phyloP scores from a whole-genome alignment of 2,888 invertebrate genomes.

The Drosophila putrida region DNA sequence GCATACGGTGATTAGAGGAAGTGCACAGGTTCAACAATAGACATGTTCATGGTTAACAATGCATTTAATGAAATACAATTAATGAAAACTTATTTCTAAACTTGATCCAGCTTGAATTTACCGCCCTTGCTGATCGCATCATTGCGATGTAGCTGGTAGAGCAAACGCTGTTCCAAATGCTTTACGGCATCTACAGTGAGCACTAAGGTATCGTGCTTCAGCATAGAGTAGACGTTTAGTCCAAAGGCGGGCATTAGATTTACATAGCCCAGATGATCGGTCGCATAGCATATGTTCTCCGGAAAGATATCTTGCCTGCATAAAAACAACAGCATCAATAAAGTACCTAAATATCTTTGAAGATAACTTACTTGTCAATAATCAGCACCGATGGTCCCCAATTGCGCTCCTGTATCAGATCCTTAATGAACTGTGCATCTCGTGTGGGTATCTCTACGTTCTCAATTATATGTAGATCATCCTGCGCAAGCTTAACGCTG shows the following conservation, averaged over 20 bases:
- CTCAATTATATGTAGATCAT: constrained; percentile 96
- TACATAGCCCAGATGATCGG: constrained; percentile 91
- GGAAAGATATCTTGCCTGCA: constrained; percentile 93
- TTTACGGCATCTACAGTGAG: constrained; percentile 94
- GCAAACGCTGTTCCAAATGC: constrained; percentile 91
- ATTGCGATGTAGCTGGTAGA: constrained; percentile 89
- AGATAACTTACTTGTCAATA: constrained; percentile 92
- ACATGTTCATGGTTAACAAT: constrained; percentile 30
- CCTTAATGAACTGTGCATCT: constrained; percentile 91
- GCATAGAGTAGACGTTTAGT: constrained; percentile 97
- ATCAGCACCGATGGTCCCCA: constrained; percentile 99
- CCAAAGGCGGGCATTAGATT: constrained; percentile 98
- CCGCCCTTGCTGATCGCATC: constrained; percentile 85
- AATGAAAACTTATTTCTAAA: constrained; percentile 58
- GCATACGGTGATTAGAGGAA: constrained; percentile 85
- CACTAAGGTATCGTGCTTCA: constrained; percentile 97
- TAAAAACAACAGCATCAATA: constrained; percentile 84
- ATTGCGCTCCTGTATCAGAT: constrained; percentile 92
- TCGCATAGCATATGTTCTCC: constrained; percentile 93
- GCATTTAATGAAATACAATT: constrained; percentile 51
- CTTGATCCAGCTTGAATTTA: constrained; percentile 89
- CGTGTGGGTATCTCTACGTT: constrained; percentile 94
- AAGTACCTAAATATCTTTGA: not conserved
- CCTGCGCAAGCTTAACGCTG: constrained; percentile 97
- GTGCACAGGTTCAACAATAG: constrained; percentile 25